Evolutionary conservation across 2,113 vertebrate genomes (phyloP).

Genomic region (Mastomys coucha): DNA sequence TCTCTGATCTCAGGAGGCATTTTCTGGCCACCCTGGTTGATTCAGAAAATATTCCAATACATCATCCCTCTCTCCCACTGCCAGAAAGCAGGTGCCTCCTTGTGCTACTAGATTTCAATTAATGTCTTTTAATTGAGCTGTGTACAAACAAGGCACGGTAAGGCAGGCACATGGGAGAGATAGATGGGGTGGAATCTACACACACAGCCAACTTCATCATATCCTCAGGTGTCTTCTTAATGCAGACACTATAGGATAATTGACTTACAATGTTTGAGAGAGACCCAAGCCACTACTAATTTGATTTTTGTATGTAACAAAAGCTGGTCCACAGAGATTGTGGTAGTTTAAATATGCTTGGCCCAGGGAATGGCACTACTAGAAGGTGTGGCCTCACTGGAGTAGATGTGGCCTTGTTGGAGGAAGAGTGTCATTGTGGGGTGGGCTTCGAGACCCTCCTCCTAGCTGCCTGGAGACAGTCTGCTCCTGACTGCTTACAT

Average conservation of each 20-base stretch:
- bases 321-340: not conserved
- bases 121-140: not conserved
- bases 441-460: no score
- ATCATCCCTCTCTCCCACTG: not conserved
- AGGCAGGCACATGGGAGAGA: not conserved
- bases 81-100: not conserved
- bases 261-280: not conserved
- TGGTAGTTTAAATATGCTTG: no score
- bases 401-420: no score
- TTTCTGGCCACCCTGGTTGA: not conserved
- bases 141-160: not conserved
- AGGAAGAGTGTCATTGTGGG: no score
- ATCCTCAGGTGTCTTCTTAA: not conserved
- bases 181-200: not conserved
- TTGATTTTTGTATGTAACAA: not conserved
- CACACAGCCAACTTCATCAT: not conserved
- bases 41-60: not conserved
- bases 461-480: no score
- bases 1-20: not conserved
- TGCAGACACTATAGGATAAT: not conserved
- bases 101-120: not conserved
- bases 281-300: not conserved
- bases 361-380: no score
- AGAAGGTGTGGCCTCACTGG: no score
- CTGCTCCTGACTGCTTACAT: no score